Base-by-base conservation (phyloP, 2,888 invertebrate genomes). In the Agrotis clavis region DNA sequence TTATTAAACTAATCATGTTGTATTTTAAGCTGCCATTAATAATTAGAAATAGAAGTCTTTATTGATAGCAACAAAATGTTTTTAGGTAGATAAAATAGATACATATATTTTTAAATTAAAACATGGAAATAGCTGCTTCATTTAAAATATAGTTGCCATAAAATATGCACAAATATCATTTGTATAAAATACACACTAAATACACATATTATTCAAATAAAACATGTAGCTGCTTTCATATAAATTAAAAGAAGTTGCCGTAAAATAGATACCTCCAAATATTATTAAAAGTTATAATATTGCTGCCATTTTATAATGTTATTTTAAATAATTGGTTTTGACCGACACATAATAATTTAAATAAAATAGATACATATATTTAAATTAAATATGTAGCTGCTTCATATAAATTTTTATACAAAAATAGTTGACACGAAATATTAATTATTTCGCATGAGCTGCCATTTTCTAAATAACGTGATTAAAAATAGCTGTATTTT, bases 301-400 rank as follows among this genome's bases (percentile, higher is more conserved):
- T 25, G 61, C 72, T 71, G 54, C 61, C 71, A 14, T 50, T 48
- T 48, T 11, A 35, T 35, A 35, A 35, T 35, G 35, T 35, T 9
- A 35, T 35, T 9, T 35, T 9, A 35, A 35, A 35, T 35, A 9
- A 35, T 35, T 35, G 35, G 7, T 7, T 41, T 41, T 41, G 35
- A 35, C 6, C 4, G 41, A 41, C 9, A 41, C 41, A 6, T 30
- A 1, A 50, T 25, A 41, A 14, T 25, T 51, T 18, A 19, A 3
- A 67, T 41, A 59, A 57, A 64, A 59, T 61, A 45, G 13, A 67
- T 51, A 47, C 30, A 66, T 4, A 66, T 16, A 30, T 30, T 35
- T 4, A 54, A 68, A 57, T 35, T 41, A 45, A 41, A 77, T n/a
- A 45, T 45, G 11, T 68, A 77, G 50, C 77, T 67, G 68, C 35